A percentile compares a stretch with the other conserved stretches of the same genome.
phyloP scores from a whole-genome alignment of 2,797 vertebrate species.

The Caiman crocodilus region DNA sequence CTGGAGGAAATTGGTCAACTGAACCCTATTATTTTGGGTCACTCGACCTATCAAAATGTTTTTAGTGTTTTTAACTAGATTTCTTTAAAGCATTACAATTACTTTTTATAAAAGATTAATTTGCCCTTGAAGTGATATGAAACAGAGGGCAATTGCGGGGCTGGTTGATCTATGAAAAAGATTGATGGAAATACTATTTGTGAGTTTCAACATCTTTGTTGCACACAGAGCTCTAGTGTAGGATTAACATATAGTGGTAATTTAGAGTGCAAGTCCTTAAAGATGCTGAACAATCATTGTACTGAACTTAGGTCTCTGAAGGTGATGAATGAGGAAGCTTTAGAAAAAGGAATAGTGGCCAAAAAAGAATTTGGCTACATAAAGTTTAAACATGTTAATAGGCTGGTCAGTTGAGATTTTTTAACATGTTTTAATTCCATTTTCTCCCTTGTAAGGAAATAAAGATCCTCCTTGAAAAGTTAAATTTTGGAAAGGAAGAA shows the following conservation, averaged over 20 bases:
- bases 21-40: neutral
- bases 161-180: neutral
- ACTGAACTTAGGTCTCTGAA: neutral
- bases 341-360: neutral
- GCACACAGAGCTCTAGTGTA: neutral
- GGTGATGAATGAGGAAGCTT: neutral
- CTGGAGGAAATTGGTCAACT: neutral
- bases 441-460: neutral
- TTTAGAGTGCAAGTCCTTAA: neutral
- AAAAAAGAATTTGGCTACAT: neutral
- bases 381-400: neutral
- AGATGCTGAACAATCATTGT: too few relatives aligned
- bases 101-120: neutral
- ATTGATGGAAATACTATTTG: neutral
- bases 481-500: neutral
- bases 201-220: neutral
- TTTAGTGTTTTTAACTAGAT: neutral
- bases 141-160: neutral
- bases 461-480: neutral
- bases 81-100: neutral
- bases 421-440: neutral
- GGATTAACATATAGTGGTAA: neutral
- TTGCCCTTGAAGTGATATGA: neutral
- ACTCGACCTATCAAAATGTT: neutral
- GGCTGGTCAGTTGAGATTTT: neutral